These are phyloP conservation scores for Macrotrachela quadricornifera DNA, from an alignment of 1,140 invertebrate genomes.

Conservation along the genomic window DNA sequence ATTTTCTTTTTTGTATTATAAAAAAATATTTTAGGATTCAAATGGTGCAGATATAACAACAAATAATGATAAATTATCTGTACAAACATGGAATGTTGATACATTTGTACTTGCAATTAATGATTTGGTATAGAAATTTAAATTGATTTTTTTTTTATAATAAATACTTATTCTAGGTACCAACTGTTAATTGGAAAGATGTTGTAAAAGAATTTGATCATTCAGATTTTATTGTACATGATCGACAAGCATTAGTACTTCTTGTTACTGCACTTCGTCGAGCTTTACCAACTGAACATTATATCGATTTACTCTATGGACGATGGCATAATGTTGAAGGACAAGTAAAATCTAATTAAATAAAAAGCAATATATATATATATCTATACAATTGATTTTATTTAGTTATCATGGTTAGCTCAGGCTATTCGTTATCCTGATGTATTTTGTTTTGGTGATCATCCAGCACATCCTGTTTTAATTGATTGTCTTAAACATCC, in stretches of 20 bases:
- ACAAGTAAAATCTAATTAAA: slow-evolving; percentile 23
- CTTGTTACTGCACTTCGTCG: slow-evolving; percentile 54
- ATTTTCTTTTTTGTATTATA: no score
- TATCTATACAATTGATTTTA: no score
- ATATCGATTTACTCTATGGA: slow-evolving; percentile 65
- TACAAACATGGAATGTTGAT: slow-evolving; percentile 70
- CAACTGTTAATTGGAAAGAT: slow-evolving; percentile 61
- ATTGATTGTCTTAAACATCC: slow-evolving; percentile 71
- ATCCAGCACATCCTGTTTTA: slow-evolving; percentile 53
- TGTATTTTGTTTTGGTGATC: slow-evolving; percentile 77
- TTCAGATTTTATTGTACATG: slow-evolving; percentile 61
- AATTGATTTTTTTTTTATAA: background rate
- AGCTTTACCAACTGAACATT: slow-evolving; percentile 39
- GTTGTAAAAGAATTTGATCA: slow-evolving; percentile 72
- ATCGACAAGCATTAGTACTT: slow-evolving; percentile 55
- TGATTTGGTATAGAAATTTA: slow-evolving; percentile 41
- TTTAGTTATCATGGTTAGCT: slow-evolving; percentile 50
- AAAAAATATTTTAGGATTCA: no score
- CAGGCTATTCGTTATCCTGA: slow-evolving; percentile 62
- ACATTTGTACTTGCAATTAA: slow-evolving; percentile 69
- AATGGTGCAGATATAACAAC: slow-evolving; percentile 37
- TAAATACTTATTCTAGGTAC: slow-evolving; percentile 14
- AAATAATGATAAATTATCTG: slow-evolving; percentile 22
- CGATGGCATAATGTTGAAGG: slow-evolving; percentile 77
- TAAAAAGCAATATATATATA: no score